phyloP scores from a whole-genome alignment of 2,113 vertebrate genomes.

The Apaloderma vittatum region DNA sequence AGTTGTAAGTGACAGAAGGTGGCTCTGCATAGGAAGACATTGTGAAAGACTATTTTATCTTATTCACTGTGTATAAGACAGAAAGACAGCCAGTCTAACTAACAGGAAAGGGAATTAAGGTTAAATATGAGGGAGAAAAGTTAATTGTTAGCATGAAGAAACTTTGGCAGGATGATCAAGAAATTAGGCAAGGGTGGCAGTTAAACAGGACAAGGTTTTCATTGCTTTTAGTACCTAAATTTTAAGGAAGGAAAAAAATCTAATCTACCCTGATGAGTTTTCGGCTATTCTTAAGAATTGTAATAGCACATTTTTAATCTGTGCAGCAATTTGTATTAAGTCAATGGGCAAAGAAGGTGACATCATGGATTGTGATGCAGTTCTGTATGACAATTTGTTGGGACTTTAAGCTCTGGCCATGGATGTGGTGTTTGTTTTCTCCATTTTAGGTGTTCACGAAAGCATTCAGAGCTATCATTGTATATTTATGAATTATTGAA shows the following conservation, averaged over 20 bases:
- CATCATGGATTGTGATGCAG: background rate
- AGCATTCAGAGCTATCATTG: background rate
- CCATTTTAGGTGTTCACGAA: background rate
- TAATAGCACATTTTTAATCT: background rate
- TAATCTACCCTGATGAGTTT: background rate
- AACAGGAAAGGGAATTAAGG: background rate
- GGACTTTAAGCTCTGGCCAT: background rate
- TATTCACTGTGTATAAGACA: background rate
- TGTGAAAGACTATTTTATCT: background rate
- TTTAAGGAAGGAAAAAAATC: background rate
- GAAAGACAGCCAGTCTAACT: background rate
- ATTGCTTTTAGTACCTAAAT: background rate
- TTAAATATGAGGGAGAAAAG: background rate
- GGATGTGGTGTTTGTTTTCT: background rate
- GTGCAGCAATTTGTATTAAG: background rate
- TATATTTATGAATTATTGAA: background rate
- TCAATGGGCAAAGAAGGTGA: background rate
- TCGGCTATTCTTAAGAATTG: background rate
- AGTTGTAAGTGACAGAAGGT: background rate
- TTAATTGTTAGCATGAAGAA: background rate
- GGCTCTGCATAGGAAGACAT: background rate
- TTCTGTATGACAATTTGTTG: background rate
- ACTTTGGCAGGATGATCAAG: background rate
- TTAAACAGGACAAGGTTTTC: background rate
- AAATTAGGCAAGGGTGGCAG: background rate